These are phyloP conservation scores for Asarcornis scutulata DNA, from an alignment of 2,113 vertebrate species.

Conservation along the genomic window DNA sequence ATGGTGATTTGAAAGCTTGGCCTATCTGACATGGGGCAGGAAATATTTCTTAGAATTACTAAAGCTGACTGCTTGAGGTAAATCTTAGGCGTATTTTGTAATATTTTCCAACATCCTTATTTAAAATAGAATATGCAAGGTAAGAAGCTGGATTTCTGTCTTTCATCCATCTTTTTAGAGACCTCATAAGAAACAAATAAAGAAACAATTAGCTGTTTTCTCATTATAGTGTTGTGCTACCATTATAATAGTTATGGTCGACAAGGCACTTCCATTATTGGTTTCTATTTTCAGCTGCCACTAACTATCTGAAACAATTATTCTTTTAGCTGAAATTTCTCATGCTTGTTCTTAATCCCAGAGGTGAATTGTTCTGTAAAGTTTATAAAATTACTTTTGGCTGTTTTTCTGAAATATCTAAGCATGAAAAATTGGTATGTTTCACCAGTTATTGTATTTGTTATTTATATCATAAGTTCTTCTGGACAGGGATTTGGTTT, in stretches of 20 bases:
- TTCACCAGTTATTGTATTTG: constrained; percentile 33
- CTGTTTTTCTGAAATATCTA: constrained; percentile 33
- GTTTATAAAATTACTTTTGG: constrained; percentile 36
- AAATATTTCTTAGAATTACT: not conserved
- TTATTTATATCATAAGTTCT: constrained; percentile 25
- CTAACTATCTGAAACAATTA: constrained; percentile 44
- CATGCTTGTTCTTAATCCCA: constrained; percentile 22
- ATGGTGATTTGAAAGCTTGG: not conserved
- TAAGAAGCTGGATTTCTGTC: not conserved
- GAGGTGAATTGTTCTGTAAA: constrained; percentile 20
- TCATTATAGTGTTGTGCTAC: constrained; percentile 19
- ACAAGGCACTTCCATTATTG: constrained; percentile 27
- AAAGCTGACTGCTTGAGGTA: not conserved
- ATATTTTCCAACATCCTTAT: not conserved
- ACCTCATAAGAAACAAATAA: constrained; percentile 10
- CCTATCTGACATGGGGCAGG: not conserved
- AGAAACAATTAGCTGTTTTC: constrained; percentile 38
- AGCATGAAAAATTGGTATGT: not conserved
- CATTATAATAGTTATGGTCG: constrained; percentile 20
- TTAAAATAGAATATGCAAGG: not conserved
- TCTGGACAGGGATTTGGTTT: constrained; percentile 22
- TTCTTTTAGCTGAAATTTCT: constrained; percentile 39
- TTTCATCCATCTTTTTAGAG: constrained; percentile 20
- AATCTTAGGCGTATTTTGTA: not conserved
- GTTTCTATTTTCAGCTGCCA: constrained; percentile 34